Conservation (phyloP, 2,113 vertebrate genomes). For the Corydoras sp. region DNA sequence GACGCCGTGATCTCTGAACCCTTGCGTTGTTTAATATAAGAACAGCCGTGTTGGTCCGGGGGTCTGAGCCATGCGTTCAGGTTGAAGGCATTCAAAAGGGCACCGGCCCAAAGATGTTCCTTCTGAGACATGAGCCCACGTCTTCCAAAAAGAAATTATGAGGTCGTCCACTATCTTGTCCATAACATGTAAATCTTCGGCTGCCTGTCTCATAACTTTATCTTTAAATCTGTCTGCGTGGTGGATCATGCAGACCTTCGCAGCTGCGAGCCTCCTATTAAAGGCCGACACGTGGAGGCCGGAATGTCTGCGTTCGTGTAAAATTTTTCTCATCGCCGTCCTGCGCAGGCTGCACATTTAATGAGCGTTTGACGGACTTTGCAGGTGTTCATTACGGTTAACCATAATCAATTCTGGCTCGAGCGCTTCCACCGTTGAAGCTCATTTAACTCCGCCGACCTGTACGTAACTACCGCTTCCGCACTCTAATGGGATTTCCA, state of each 20-base stretch:
- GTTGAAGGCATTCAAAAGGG: neutral
- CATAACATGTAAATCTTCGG: slow-evolving; percentile 35
- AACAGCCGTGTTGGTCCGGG: neutral
- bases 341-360: slow-evolving; percentile 13
- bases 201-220: slow-evolving; percentile 19
- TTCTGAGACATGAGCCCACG: slow-evolving; percentile 36
- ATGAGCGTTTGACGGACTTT: slow-evolving; percentile 43
- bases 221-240: slow-evolving; percentile 4
- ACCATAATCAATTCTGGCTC: slow-evolving; percentile 14
- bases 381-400: slow-evolving; percentile 53
- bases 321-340: neutral
- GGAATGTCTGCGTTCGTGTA: neutral
- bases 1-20: no score
- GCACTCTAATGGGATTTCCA: neutral
- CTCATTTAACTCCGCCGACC: slow-evolving; percentile 28
- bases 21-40: neutral
- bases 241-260: slow-evolving; percentile 10
- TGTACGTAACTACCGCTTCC: slow-evolving; percentile 39
- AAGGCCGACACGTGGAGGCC: slow-evolving; percentile 18
- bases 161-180: slow-evolving; percentile 47
- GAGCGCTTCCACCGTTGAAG: slow-evolving; percentile 3
- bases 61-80: no score
- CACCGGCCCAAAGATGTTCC: neutral
- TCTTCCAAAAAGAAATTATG: slow-evolving; percentile 39
- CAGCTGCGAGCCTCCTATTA: slow-evolving; percentile 20